phyloP scores from a whole-genome alignment of 2,888 invertebrate genomes.

The Lucinisca nassula region DNA sequence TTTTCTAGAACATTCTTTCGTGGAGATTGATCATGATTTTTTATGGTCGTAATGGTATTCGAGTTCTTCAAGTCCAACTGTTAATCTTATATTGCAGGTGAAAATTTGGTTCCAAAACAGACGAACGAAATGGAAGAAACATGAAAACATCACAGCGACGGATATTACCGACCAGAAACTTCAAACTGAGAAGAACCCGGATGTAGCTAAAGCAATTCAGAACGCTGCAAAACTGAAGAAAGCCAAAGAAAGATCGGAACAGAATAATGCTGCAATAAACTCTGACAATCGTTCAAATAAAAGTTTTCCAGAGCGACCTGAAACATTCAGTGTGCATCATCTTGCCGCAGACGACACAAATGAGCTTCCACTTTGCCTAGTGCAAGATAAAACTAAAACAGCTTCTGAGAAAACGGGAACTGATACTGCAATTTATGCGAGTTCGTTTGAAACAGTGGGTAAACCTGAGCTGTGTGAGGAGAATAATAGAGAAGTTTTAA shows the following conservation, averaged over 20 bases:
- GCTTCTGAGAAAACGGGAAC: not conserved
- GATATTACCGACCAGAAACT: conserved; percentile 95
- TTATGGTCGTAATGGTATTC: too few relatives aligned
- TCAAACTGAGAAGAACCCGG: conserved; percentile 82
- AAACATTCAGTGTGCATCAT: not conserved
- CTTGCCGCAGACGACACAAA: not conserved
- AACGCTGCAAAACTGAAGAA: conserved; percentile 70
- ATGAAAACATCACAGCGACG: conserved; percentile 96
- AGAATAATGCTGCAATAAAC: not conserved
- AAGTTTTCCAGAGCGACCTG: not conserved
- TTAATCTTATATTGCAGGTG: conserved; percentile 92
- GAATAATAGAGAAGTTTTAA: too few relatives aligned
- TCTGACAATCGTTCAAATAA: not conserved
- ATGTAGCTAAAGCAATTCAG: conserved; percentile 71
- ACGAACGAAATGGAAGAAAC: conserved; percentile 95
- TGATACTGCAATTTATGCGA: not conserved
- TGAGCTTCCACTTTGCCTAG: not conserved
- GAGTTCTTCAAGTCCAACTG: too few relatives aligned
- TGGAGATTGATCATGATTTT: too few relatives aligned
- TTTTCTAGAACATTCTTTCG: too few relatives aligned
- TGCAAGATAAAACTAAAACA: not conserved
- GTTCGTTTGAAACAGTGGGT: not conserved
- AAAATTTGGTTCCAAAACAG: conserved; percentile 98
- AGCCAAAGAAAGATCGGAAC: conserved; percentile 65
- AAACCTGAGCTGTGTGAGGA: not conserved